These are phyloP conservation scores for Melanotaenia duboulayi DNA, from an alignment of 2,113 vertebrate genomes.

Conservation along the genomic window DNA sequence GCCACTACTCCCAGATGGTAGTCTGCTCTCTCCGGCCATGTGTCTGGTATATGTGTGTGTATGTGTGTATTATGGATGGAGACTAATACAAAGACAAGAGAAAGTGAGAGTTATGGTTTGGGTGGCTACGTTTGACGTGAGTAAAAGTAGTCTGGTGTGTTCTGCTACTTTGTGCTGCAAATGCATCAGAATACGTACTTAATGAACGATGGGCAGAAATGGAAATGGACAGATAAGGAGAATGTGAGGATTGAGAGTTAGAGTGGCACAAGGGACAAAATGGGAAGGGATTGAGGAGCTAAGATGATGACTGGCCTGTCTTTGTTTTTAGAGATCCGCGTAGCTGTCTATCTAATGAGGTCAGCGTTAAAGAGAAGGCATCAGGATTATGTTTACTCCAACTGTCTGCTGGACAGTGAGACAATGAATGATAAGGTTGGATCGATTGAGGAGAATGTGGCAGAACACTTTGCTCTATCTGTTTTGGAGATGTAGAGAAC, in stretches of 20 bases:
- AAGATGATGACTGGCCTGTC: slow-evolving; percentile 39
- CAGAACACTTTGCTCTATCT: background rate
- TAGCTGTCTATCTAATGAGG: slow-evolving; percentile 59
- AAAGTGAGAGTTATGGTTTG: slow-evolving; percentile 54
- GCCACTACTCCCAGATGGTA: slow-evolving; percentile 82
- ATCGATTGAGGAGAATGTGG: background rate
- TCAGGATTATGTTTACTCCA: slow-evolving; percentile 62
- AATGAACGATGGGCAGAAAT: slow-evolving; percentile 32
- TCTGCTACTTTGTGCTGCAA: slow-evolving; percentile 18
- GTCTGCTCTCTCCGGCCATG: slow-evolving; percentile 81
- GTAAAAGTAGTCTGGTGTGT: slow-evolving; percentile 40
- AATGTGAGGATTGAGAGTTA: slow-evolving; percentile 9
- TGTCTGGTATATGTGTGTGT: slow-evolving; percentile 69
- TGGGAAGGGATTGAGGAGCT: background rate
- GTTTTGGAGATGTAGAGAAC: background rate
- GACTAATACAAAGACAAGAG: slow-evolving; percentile 48
- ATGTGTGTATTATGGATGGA: slow-evolving; percentile 54
- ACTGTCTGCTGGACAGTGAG: slow-evolving; percentile 41
- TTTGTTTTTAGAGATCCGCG: slow-evolving; percentile 62
- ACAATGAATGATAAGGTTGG: slow-evolving; percentile 9
- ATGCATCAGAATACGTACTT: slow-evolving; percentile 55
- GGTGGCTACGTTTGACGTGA: slow-evolving; percentile 38
- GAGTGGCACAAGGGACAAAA: slow-evolving; percentile 16
- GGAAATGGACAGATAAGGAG: background rate
- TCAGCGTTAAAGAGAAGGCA: slow-evolving; percentile 47